Conservation (phyloP, 2,888 invertebrate species). For the Phaedon cochleariae region DNA sequence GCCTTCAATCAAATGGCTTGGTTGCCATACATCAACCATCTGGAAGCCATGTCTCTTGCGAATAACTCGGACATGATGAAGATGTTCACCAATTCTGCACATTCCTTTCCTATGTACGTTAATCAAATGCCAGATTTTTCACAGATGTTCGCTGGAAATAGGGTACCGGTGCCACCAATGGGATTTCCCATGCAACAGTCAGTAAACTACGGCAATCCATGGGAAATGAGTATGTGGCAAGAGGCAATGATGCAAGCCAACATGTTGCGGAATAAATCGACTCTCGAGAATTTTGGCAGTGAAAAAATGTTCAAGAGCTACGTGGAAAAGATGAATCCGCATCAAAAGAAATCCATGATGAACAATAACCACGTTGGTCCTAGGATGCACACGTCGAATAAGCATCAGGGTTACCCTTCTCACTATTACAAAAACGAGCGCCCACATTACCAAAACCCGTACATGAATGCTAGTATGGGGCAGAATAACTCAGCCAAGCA, state of each 20-base stretch:
- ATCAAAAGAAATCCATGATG: slow-evolving; percentile 6
- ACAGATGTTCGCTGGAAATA: slow-evolving; percentile 61
- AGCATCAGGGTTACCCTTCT: slow-evolving; percentile 22
- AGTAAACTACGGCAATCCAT: slow-evolving; percentile 66
- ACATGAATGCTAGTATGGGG: slow-evolving; percentile 46
- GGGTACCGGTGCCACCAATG: slow-evolving; percentile 62
- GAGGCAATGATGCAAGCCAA: slow-evolving; percentile 68
- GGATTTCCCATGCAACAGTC: slow-evolving; percentile 55
- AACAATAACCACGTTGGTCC: slow-evolving; percentile 18
- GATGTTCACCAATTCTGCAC: slow-evolving; percentile 63
- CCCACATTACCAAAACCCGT: slow-evolving; percentile 46
- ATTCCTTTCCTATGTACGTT: slow-evolving; percentile 63
- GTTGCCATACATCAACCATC: slow-evolving; percentile 74
- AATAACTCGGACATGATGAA: slow-evolving; percentile 67
- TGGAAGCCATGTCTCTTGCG: slow-evolving; percentile 68
- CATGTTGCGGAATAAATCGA: slow-evolving; percentile 52
- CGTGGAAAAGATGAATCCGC: slow-evolving; percentile 42
- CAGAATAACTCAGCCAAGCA: slow-evolving; percentile 25
- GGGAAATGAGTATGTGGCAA: slow-evolving; percentile 75
- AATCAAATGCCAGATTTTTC: slow-evolving; percentile 63
- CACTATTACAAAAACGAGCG: slow-evolving; percentile 35
- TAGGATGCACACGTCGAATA: slow-evolving; percentile 28
- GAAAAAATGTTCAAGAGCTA: slow-evolving; percentile 44
- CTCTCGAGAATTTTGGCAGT: slow-evolving; percentile 49
- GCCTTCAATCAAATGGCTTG: slow-evolving; percentile 79